Evolutionary conservation across 2,113 vertebrate species (phyloP), one percentile per base, ranked within the genome.

Genomic region (Chaenogobius annularis): DNA sequence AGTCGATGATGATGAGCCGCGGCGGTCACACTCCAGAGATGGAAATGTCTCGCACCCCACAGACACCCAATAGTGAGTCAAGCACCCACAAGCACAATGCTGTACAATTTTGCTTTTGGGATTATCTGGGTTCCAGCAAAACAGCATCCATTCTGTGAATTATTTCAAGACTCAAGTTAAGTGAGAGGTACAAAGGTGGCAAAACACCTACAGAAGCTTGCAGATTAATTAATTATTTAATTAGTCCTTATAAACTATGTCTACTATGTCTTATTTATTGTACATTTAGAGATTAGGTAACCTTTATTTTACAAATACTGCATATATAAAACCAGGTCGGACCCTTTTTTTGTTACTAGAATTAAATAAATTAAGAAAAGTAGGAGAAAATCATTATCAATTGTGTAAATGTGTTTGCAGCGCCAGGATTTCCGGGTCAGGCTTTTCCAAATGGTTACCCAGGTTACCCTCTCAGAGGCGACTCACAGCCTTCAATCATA

Each of bases 361-460:
- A 7, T 31, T 31, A 31, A 31, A 31, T 31, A 31, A 31, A 31
- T 31, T 31, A 31, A 31, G 40, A 43, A 7, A 10, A 5, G 10
- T 43, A 43, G 6, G 7, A 9, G 7, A 43, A 43, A 43, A 9
- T 7, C 40, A 9, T 43, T 43, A 12, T 54, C 50, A n/a, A n/a
- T 20, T 10, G 6, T 54, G 19, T 23, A 14, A 59, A 68, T 86
- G 40, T 80, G 48, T 67, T 69, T 77, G 43, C 84, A 98, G 96
- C 92, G 91, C 91, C 96, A 85, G 96, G 93, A 9, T 98, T 97
- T 83, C 94, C 95, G 1, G 89, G 95, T 56, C 95, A 95, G 85
- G 93, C 94, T 66, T 96, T 97, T 89, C 95, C 96, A 77, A 99
- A 99, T 20, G 98, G 97, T 78, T 98, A 97, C 81, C 96, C 93